These are phyloP conservation scores for Pseudoips prasinana DNA, from an alignment of 2,888 invertebrate genomes.

Conservation along the genomic window DNA sequence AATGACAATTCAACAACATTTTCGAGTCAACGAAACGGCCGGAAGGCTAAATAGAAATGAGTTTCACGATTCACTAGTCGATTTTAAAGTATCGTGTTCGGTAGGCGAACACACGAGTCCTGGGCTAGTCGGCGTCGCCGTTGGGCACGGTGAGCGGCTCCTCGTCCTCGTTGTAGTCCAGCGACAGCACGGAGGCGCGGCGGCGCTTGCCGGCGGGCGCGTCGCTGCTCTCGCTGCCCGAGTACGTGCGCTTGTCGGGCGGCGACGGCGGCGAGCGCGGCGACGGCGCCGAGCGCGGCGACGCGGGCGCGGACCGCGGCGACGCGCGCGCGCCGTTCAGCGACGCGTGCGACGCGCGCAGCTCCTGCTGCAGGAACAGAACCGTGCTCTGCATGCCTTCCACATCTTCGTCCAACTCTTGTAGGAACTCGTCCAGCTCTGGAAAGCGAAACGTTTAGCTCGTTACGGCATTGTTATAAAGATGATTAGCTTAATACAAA, in stretches of 20 bases:
- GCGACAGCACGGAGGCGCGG: constrained; percentile 86
- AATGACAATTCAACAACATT: constrained; percentile 44
- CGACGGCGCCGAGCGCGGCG: constrained; percentile 71
- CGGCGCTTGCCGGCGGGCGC: constrained; percentile 84
- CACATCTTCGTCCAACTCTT: constrained; percentile 97
- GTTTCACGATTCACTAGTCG: constrained; percentile 61
- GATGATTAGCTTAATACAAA: too few species aligned
- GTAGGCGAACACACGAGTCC: constrained; percentile 48
- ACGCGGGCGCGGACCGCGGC: constrained; percentile 70
- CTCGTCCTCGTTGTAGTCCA: constrained; percentile 89
- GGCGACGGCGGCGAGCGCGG: constrained; percentile 51
- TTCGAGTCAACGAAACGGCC: constrained; percentile 48
- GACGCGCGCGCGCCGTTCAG: constrained; percentile 62
- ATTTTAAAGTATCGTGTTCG: constrained; percentile 52
- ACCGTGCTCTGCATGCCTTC: constrained; percentile 99
- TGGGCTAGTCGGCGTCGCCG: constrained; percentile 83
- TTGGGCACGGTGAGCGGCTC: constrained; percentile 87
- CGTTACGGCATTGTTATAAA: too few species aligned
- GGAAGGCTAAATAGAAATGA: constrained; percentile 41
- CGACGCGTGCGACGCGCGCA: constrained; percentile 86
- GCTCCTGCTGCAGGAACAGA: constrained; percentile 95
- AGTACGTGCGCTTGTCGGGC: constrained; percentile 69
- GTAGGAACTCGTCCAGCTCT: constrained; percentile 97
- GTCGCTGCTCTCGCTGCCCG: constrained; percentile 67
- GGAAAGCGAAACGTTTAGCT: constrained; percentile 45